Base-by-base conservation (phyloP, 2,888 invertebrate species). In the Sisyra terminalis region DNA sequence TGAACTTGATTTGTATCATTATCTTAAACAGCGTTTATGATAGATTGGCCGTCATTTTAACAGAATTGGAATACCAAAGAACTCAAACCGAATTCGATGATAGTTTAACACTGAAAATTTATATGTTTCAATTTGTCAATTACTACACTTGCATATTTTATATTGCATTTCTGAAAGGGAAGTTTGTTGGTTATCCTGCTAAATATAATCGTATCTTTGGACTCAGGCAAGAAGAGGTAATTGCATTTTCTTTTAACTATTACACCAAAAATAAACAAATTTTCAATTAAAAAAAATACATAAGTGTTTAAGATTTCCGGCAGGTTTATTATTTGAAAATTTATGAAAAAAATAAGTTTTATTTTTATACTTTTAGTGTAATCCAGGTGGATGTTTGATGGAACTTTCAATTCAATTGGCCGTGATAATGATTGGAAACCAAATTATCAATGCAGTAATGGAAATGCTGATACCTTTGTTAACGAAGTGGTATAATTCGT, bases 61-160 rank as follows among this genome's bases (percentile, higher is more conserved):
- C 83, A 6, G 79, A 85, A 59, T 65, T 78, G 64, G 79, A 85
- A 62, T 66, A 78, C 51, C 75, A 78, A 52, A 67, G 85, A 49
- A 88, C 88, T 1, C 85, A 88, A 63, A 78, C 80, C 3, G 84
- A 88, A 61, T 88, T 83, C 57, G 88, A 89, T 51, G 85, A 87
- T 55, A 84, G 84, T 55, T 68, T 87, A 42, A 84, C 88, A 2
- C 64, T 89, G 50, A 90, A 90, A 64, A 80, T 88, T 55, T 89
- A 87, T 60, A 63, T 86, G 49, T 79, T 89, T 50, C 86, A 89
- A 64, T 89, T 89, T 60, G 79, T 89, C 51, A 90, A 90, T 63
- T 88, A 82, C 60, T 90, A 89, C 59, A 78, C 85, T 2, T 85
- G 84, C 15, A 78, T 89, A 47, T 84, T 89, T 65, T 90, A 89